These are phyloP conservation scores for Diadegma fenestrale DNA, from an alignment of 2,888 invertebrate species.

Conservation along the genomic window DNA sequence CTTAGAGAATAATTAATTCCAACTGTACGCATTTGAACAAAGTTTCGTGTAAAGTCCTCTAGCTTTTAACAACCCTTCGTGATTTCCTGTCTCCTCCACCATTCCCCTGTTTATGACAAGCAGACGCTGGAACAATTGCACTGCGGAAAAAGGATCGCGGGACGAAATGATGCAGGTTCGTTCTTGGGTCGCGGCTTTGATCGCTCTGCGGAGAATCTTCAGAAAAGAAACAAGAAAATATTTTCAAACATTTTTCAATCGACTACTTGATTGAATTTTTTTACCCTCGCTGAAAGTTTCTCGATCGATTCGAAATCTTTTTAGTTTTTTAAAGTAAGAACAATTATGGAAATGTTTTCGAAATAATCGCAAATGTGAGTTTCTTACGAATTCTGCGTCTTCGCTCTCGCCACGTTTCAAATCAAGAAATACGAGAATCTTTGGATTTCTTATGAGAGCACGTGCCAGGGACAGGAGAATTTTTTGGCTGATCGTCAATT, in stretches of 20 bases:
- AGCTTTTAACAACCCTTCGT: slow-evolving; percentile 44
- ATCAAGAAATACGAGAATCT: slow-evolving; percentile 62
- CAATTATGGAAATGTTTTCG: neutral
- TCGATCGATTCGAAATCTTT: neutral
- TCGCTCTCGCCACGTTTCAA: slow-evolving; percentile 61
- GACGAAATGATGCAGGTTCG: slow-evolving; percentile 59
- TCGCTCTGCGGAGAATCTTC: slow-evolving; percentile 43
- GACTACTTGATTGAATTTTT: neutral
- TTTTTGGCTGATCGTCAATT: slow-evolving; percentile 64
- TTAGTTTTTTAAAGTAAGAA: neutral
- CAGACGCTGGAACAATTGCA: slow-evolving; percentile 48
- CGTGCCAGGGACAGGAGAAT: slow-evolving; percentile 65
- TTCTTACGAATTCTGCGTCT: slow-evolving; percentile 59
- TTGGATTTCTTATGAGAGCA: slow-evolving; percentile 64
- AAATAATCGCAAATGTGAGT: neutral
- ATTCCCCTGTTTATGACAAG: slow-evolving; percentile 52
- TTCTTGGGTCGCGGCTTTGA: slow-evolving; percentile 27
- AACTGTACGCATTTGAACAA: slow-evolving; percentile 13
- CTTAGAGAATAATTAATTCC: neutral
- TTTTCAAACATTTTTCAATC: neutral
- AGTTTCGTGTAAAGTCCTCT: slow-evolving; percentile 47
- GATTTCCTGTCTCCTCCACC: slow-evolving; percentile 54
- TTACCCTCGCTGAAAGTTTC: neutral
- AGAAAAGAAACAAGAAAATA: neutral
- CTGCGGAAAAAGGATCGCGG: slow-evolving; percentile 55